Conservation (phyloP, 2,113 vertebrate species). For the Perca schrenkii region DNA sequence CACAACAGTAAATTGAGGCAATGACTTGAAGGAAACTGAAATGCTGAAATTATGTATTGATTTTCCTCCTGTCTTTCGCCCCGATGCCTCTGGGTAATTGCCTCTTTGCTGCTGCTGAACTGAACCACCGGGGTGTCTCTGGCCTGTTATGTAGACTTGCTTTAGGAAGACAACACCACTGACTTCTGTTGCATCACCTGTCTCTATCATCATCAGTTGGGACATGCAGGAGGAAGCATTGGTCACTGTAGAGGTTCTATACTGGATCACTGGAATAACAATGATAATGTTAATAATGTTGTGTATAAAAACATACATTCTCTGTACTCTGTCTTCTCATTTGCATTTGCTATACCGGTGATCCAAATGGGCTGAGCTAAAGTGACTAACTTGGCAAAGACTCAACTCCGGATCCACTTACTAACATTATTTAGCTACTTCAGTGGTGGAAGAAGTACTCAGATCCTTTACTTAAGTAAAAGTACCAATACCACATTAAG, state of each 20-base stretch:
- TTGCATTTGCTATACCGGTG: neutral
- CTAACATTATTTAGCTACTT: neutral
- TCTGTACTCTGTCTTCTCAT: neutral
- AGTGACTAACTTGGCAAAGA: neutral
- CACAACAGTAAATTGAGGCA: conserved; percentile 74
- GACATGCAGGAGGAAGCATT: neutral
- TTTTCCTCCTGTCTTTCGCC: conserved; percentile 79
- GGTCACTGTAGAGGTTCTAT: neutral
- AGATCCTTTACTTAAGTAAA: neutral
- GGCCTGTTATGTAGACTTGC: conserved; percentile 54
- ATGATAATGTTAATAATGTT: neutral
- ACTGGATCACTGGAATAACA: neutral
- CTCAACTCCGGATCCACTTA: neutral
- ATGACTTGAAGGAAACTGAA: conserved; percentile 81
- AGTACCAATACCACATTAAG: neutral
- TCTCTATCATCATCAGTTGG: conserved; percentile 26
- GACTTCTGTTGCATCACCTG: conserved; percentile 31
- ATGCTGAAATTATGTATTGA: conserved; percentile 83
- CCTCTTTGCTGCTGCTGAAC: conserved; percentile 74
- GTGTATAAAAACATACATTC: neutral
- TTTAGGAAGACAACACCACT: conserved; percentile 34
- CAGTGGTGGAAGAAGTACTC: neutral
- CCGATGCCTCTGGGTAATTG: conserved; percentile 80
- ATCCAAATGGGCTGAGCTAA: neutral
- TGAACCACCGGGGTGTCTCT: conserved; percentile 62